phyloP scores from a whole-genome alignment of 2,113 vertebrate species.

The Acanthisitta chloris region DNA sequence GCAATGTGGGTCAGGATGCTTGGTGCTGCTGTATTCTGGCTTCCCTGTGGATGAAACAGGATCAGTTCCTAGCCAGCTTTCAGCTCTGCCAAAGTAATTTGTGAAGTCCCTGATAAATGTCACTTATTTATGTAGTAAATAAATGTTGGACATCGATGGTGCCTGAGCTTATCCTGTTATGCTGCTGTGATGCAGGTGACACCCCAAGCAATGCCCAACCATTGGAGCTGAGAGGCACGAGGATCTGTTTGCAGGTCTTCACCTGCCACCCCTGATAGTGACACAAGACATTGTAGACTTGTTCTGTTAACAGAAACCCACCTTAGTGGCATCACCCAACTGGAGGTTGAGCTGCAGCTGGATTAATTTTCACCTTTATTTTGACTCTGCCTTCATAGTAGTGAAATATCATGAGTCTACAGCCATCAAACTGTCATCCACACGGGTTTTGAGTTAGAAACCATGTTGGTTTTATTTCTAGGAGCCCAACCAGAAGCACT shows the following conservation, averaged over 20 bases:
- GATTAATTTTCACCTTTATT: neutral
- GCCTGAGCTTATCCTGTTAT: neutral
- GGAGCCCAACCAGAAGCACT: rapidly evolving
- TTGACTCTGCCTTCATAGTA: rapidly evolving
- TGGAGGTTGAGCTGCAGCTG: neutral
- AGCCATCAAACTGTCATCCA: neutral
- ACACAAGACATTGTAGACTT: neutral
- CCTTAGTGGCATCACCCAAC: neutral
- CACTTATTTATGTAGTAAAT: conserved; percentile 48
- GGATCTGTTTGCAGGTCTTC: neutral
- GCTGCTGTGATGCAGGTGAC: neutral
- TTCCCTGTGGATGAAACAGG: neutral
- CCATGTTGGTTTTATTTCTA: neutral
- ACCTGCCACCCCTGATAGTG: neutral
- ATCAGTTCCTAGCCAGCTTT: neutral
- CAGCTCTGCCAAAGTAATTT: conserved; percentile 29
- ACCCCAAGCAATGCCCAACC: too few species aligned
- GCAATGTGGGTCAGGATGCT: rapidly evolving
- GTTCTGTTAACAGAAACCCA: neutral
- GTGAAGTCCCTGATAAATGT: neutral
- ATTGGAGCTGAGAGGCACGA: neutral
- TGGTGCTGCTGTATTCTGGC: neutral
- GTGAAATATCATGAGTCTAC: neutral
- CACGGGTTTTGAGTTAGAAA: neutral
- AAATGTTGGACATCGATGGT: neutral